A percentile compares a stretch with the other conserved stretches of the same genome.
Evolutionary conservation across 2,797 vertebrate genomes (phyloP).

Genomic region (Gorsachius magnificus): DNA sequence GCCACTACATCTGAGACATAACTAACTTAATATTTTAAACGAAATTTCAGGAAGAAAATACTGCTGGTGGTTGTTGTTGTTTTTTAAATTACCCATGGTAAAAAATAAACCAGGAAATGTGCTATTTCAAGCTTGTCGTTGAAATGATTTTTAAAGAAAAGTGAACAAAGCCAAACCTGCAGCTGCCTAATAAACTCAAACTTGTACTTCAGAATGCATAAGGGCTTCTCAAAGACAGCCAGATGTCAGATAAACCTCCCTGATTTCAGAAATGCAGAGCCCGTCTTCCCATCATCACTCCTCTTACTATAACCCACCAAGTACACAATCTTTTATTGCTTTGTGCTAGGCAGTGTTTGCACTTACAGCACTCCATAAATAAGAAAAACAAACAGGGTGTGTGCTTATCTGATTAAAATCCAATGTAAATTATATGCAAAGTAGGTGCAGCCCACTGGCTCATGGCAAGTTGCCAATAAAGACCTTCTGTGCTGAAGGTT

Average conservation of each 20-base stretch:
- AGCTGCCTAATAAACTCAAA: background rate
- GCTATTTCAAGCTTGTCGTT: background rate
- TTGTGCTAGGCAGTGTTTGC: background rate
- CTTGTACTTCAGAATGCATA: background rate
- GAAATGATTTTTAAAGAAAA: background rate
- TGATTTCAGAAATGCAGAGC: background rate
- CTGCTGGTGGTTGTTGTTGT: background rate
- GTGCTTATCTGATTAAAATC: slow-evolving; percentile 13
- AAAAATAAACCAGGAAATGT: slow-evolving; percentile 1
- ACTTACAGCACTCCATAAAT: background rate
- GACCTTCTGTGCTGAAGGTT: background rate
- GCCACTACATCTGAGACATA: background rate
- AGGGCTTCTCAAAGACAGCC: background rate
- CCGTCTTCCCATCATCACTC: background rate
- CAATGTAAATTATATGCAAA: slow-evolving; percentile 18
- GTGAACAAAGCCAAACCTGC: background rate
- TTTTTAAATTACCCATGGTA: background rate
- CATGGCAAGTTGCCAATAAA: background rate
- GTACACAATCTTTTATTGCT: background rate
- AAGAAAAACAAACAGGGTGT: background rate
- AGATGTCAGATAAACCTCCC: background rate
- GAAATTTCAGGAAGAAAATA: background rate
- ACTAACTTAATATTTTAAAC: background rate
- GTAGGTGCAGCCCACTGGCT: background rate
- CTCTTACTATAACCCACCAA: background rate